These are phyloP conservation scores for Sympetrum striolatum DNA, from an alignment of 2,888 invertebrate genomes.

Conservation along the genomic window DNA sequence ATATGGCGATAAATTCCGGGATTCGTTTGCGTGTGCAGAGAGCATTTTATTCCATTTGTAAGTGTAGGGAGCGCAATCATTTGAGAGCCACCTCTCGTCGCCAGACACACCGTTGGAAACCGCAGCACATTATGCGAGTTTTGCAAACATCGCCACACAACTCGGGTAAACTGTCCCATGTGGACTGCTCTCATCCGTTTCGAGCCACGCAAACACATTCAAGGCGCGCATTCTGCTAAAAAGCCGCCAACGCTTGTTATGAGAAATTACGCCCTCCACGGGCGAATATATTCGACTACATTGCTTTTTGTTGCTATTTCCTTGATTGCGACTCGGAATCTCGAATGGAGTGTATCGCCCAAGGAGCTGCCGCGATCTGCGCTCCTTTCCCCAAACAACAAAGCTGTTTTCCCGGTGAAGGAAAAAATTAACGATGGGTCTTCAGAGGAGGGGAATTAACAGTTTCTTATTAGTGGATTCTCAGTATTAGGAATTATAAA, in stretches of 20 bases:
- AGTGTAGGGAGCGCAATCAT: background rate
- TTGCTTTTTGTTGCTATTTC: background rate
- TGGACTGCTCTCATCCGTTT: background rate
- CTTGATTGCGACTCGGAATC: conserved; percentile 15
- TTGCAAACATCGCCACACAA: conserved; percentile 13
- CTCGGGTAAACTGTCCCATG: conserved; percentile 34
- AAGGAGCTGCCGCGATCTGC: background rate
- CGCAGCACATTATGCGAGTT: conserved; percentile 33
- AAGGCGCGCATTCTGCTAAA: background rate
- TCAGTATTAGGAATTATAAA: too few relatives aligned
- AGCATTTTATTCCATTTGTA: background rate
- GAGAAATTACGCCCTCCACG: conserved; percentile 18
- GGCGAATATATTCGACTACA: background rate
- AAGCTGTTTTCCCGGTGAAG: background rate
- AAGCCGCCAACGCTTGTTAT: conserved; percentile 23
- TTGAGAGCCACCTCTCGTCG: conserved; percentile 7
- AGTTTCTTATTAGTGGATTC: too few relatives aligned
- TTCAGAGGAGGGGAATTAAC: too few relatives aligned
- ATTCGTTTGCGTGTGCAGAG: background rate
- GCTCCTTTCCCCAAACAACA: background rate
- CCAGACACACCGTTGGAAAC: conserved; percentile 6
- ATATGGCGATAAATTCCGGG: background rate
- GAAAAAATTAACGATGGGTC: too few relatives aligned
- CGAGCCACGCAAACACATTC: background rate
- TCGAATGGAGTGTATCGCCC: background rate